phyloP scores from a whole-genome alignment of 2,888 invertebrate genomes.

The Synergus laeviventris region DNA sequence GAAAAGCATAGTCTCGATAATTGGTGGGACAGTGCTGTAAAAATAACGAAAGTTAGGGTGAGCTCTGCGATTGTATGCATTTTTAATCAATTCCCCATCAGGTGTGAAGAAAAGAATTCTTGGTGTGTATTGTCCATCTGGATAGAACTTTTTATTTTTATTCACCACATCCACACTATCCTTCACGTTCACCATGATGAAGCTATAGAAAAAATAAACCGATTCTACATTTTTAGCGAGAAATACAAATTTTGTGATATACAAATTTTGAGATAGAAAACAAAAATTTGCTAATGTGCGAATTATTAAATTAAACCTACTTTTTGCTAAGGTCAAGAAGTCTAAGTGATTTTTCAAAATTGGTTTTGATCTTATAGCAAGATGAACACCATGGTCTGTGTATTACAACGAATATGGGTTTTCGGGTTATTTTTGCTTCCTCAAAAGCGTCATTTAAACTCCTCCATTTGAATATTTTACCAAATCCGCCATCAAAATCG shows the following conservation, averaged over 20 bases:
- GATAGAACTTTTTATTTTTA: constrained; percentile 77
- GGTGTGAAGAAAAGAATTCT: constrained; percentile 82
- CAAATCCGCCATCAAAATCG: constrained; percentile 57
- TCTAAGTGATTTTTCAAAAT: constrained; percentile 79
- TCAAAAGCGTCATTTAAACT: constrained; percentile 57
- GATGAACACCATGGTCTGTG: constrained; percentile 84
- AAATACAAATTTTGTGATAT: neutral
- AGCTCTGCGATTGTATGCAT: constrained; percentile 79
- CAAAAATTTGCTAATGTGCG: neutral
- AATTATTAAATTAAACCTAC: constrained; percentile 50
- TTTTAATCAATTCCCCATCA: constrained; percentile 77
- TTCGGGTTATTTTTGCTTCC: constrained; percentile 65
- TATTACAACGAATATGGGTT: constrained; percentile 82
- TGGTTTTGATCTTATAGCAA: constrained; percentile 81
- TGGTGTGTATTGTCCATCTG: constrained; percentile 84
- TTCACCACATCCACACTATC: constrained; percentile 79
- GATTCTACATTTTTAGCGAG: neutral
- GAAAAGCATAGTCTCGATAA: constrained; percentile 78
- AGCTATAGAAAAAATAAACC: constrained; percentile 70
- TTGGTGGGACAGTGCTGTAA: constrained; percentile 78
- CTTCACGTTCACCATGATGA: constrained; percentile 82
- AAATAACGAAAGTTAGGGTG: constrained; percentile 80
- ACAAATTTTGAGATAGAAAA: neutral
- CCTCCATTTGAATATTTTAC: constrained; percentile 62
- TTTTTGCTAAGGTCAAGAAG: constrained; percentile 79